These are phyloP conservation scores for Anomalospiza imberbis DNA, from an alignment of 2,797 vertebrate species.

Conservation along the genomic window DNA sequence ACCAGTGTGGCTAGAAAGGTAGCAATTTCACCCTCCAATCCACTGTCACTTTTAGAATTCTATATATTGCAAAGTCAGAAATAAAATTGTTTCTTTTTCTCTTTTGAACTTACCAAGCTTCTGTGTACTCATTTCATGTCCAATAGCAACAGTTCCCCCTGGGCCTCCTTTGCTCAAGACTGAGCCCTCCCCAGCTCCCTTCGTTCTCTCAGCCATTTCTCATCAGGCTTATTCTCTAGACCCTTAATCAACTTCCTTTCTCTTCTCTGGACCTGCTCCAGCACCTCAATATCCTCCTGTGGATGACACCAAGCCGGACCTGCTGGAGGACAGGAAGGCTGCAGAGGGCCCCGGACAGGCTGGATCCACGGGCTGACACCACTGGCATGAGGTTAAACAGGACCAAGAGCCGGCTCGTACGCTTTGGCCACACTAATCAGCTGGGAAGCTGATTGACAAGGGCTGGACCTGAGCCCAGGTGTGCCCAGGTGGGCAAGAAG, in stretches of 20 bases:
- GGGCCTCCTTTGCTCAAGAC: no score
- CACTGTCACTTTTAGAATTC: no score
- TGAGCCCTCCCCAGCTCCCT: no score
- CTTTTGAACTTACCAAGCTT: no score
- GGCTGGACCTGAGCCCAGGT: neutral
- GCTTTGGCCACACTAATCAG: neutral
- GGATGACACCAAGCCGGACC: neutral
- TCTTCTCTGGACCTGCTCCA: neutral
- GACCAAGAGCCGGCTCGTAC: rapidly evolving
- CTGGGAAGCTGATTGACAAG: neutral
- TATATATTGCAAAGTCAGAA: no score
- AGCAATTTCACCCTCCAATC: no score
- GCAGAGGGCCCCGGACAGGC: neutral
- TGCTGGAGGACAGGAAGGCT: neutral
- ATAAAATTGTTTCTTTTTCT: no score
- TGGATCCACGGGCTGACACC: neutral
- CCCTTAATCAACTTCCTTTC: neutral
- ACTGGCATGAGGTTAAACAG: neutral
- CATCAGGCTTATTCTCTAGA: neutral
- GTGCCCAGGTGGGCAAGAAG: no score
- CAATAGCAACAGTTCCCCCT: no score
- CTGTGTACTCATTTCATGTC: no score
- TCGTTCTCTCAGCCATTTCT: neutral
- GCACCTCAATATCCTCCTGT: no score
- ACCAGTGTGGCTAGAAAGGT: no score